Base-by-base conservation (phyloP, 2,888 invertebrate genomes). In the Cerceris rybyensis region DNA sequence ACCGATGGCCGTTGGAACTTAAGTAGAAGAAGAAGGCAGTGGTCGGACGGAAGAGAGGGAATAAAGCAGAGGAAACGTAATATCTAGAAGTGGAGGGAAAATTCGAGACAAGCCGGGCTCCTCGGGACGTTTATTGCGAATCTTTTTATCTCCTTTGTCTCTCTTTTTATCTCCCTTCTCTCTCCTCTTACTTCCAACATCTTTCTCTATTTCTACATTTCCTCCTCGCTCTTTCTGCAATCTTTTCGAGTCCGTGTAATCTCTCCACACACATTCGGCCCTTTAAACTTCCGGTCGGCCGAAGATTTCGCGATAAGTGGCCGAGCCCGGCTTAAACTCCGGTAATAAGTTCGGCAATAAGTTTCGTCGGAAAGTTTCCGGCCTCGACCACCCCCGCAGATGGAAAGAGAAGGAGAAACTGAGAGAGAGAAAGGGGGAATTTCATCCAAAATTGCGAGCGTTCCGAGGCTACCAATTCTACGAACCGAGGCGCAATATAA, bases 311-410 rank as follows among this genome's bases (percentile, higher is more conserved):
- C 84, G 88, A 88, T 89, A 89, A 89, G 88, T 89, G 88, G 88
- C 74, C 78, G 63, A 78, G 67, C 72, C 83, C 75, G 82, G 87
- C 81, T 87, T 88, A 87, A 89, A 88, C 88, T 88, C 88, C 75
- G 75, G 87, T 89, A 89, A 89, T 89, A 89, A 89, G 89, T 89
- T 89, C 77, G 82, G 83, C 89, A 88, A 89, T 89, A 89, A 89
- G 88, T 89, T 89, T 72, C 82, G 55, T 54, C 28, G 67, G 80
- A 84, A 87, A 88, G 87, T 88, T 88, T 84, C 81, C 79, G 72
- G 74, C 73, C 75, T 65, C 68, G 71, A 43, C 59, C 68, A 55
- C 61, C 59, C 42, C 17, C 28, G 28, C 4, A 4, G 28, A 28
- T 1, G 4, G 28, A 2, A 28, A 28, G 28, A 28, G 28, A 28